Base-by-base conservation (phyloP, 2,797 vertebrate genomes). In the Cryptoblepharus egeriae region DNA sequence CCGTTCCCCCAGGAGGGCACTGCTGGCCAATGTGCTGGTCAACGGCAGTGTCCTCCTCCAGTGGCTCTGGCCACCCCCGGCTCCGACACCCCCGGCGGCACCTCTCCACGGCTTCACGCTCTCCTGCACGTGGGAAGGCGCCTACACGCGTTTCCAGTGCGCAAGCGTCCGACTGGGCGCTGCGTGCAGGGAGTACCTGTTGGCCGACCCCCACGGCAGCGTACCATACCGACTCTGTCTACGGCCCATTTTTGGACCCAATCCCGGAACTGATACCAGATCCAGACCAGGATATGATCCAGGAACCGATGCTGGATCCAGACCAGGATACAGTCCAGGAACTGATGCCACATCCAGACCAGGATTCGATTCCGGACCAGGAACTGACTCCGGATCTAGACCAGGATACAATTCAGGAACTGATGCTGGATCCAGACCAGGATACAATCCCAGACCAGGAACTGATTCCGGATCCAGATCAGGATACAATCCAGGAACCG, bases 61-160 rank as follows among this genome's bases (percentile, higher is more conserved):
- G 95, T 99, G 98, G 98, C 88, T 77, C 65, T 60, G 63, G 2
- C 83, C 76, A 10, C 80, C 86, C 42, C n/a, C n/a, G n/a, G 42
- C 75, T 45, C 45, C 83, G 69, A 16, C 13, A 4, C 45, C 79
- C 91, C 15, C 84, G 89, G 72, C 87, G 83, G 18, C 85, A 45
- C 71, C 82, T 61, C 87, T 93, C 16, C 95, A 95, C 73, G 97
- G 98, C 84, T 99, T 97, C 86, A 93, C 95, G 78, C 93, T 99
- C 70, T 97, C 97, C 94, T 99, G 98, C 96, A 97, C 97, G 92
- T 99, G 98, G 98, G 98, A 98, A 78, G 98, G 98, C 70, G 97
- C 97, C 94, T 98, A 97, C 92, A 97, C 98, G 55, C 97, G 97
- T 81, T 99, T 99, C 85, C 97, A 97, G 75, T 99, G 98, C 84